Evolutionary conservation across 2,797 vertebrate genomes (phyloP).

Genomic region (Sternotherus odoratus): DNA sequence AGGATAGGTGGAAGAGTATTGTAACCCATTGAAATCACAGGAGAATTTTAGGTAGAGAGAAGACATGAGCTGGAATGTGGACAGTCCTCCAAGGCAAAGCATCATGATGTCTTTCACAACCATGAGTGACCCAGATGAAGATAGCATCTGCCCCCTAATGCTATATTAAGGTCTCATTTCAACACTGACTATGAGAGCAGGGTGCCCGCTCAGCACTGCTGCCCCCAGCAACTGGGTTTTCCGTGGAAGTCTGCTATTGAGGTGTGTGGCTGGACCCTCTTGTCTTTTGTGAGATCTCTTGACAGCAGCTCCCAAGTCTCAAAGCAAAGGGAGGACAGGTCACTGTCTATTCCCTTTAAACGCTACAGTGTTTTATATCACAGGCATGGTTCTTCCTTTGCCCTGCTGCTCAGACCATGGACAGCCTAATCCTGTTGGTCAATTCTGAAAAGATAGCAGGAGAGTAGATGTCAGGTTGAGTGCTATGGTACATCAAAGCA

Average conservation of each 20-base stretch:
- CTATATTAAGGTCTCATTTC: neutral
- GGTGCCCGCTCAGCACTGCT: neutral
- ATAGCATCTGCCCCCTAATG: neutral
- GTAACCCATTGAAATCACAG: neutral
- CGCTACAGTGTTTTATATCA: neutral
- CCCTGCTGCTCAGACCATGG: neutral
- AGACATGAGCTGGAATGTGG: neutral
- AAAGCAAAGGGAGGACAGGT: neutral
- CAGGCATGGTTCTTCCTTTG: neutral
- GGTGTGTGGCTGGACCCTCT: neutral
- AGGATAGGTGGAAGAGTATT: neutral
- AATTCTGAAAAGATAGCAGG: neutral
- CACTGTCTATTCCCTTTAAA: neutral
- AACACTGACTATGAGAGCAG: neutral
- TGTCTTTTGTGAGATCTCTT: neutral
- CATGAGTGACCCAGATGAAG: neutral
- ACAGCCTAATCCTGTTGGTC: neutral
- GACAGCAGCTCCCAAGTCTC: neutral
- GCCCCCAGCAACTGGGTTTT: neutral
- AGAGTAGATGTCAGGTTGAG: neutral
- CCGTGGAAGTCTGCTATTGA: neutral
- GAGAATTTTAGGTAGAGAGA: neutral
- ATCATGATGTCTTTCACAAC: neutral
- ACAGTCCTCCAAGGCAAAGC: neutral
- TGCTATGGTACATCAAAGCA: neutral